Evolutionary conservation across 1,140 invertebrate genomes (phyloP), one percentile per base, ranked within the genome.

Genomic region (Steinernema feltiae): DNA sequence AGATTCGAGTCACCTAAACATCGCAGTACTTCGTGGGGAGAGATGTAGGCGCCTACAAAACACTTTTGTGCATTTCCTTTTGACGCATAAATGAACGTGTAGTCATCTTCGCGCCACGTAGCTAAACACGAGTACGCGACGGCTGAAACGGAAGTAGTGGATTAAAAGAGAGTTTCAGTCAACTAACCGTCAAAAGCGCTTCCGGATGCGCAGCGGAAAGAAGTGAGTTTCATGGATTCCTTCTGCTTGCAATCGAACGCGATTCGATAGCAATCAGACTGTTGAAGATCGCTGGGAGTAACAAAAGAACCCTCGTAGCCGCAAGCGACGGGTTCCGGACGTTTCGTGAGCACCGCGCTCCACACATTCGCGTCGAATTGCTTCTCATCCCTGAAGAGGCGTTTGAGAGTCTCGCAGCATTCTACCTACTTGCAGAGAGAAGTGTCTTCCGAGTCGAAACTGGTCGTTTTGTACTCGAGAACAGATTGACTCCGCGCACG

Each of bases 391-490:
- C 75, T 71, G 48, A 63, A 63, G 46, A n/a, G n/a, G n/a, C n/a
- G n/a, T n/a, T n/a, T n/a, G n/a, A n/a, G n/a, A n/a, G n/a, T n/a
- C n/a, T 31, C 41, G 46, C 29, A 70, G 32, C 72, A 74, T 53
- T 74, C 35, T 53, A 2, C 77, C 32, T 46, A 75, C 72, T 30
- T 76, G 76, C 79, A 80, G n/a, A 72, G 73, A n/a, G 48, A 63
- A 2, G 46, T 24, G n/a, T 78, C 74, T 0, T 80, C 46, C 2
- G 79, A 73, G 15, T 74, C 74, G 41, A 27, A 32, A 17, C 63
- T 27, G n/a, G 76, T 80, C 24, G 79, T 80, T 69, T 80, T 80
- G 75, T 76, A 80, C 75, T 80, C 79, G 32, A 80, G 53, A 0
- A 80, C 32, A 30, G 73, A 80, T 29, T 80, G 63, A 32, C 79